A percentile compares a stretch with the other conserved stretches of the same genome.
phyloP scores from a whole-genome alignment of 2,797 vertebrate species.

The Paramormyrops hopkinsi region DNA sequence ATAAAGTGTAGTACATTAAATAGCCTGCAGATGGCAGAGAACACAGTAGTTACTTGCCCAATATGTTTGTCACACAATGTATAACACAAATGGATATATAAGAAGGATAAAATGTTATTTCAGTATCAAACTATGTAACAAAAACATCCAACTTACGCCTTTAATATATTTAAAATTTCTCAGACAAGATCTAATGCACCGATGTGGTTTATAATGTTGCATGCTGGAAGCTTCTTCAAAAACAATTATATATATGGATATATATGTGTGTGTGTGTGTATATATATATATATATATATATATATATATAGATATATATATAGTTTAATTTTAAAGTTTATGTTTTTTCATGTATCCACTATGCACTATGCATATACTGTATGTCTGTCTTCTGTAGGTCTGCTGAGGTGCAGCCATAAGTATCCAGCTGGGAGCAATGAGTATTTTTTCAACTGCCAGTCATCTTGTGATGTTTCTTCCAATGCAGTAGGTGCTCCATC shows the following conservation, averaged over 20 bases:
- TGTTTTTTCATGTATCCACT: not conserved
- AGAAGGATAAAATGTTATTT: not conserved
- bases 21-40: not conserved
- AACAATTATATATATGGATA: not conserved
- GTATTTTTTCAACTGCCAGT: not conserved
- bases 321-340: not conserved
- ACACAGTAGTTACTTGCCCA: not conserved
- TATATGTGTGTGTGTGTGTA: too few relatives aligned
- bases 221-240: not conserved
- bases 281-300: not conserved
- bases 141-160: not conserved
- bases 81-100: not conserved
- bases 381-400: not conserved
- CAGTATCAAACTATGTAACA: not conserved
- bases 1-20: not conserved
- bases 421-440: not conserved
- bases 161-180: not conserved
- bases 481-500: slow-evolving; percentile 99
- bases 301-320: not conserved
- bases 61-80: not conserved
- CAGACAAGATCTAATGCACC: not conserved
- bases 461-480: slow-evolving; percentile 59
- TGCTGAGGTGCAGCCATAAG: not conserved
- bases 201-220: not conserved
- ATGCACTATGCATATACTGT: not conserved